Percentiles rank a stretch among this genome's conserved stretches.
phyloP scores from a whole-genome alignment of 2,113 vertebrate genomes.

The Petrocephalus zakoni region DNA sequence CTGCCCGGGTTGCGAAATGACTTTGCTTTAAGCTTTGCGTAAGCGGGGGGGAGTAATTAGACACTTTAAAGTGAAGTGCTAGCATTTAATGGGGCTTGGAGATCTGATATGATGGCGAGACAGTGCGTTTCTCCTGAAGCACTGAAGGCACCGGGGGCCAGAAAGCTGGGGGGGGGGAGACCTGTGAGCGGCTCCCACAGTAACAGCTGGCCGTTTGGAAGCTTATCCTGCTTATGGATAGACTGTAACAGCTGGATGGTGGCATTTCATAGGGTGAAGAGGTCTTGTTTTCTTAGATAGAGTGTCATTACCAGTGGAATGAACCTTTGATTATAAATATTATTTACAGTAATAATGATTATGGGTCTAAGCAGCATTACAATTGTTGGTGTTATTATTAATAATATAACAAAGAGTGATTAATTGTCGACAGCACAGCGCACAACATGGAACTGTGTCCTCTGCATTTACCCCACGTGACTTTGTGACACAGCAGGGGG shows the following conservation, averaged over 20 bases:
- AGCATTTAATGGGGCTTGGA: neutral
- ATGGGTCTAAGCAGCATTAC: neutral
- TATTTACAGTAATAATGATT: neutral
- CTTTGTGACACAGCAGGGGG: too few species aligned
- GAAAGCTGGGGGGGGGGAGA: neutral
- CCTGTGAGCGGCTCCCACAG: neutral
- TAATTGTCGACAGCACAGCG: too few species aligned
- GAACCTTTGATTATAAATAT: neutral
- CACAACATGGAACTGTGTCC: too few species aligned
- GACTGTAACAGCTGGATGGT: neutral
- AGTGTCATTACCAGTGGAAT: neutral
- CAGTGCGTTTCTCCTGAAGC: neutral
- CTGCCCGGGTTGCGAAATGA: neutral
- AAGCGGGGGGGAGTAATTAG: neutral
- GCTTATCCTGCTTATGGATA: neutral
- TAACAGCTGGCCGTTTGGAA: neutral
- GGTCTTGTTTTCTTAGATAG: neutral
- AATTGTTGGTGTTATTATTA: neutral
- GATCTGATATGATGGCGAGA: neutral
- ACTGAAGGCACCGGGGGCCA: neutral
- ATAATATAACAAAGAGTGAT: neutral
- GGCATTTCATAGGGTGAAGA: neutral
- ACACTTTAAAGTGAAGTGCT: neutral
- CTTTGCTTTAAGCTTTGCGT: neutral
- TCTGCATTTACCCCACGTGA: too few species aligned